Conservation (phyloP, 2,888 invertebrate species). For the Apocheima hispidaria region DNA sequence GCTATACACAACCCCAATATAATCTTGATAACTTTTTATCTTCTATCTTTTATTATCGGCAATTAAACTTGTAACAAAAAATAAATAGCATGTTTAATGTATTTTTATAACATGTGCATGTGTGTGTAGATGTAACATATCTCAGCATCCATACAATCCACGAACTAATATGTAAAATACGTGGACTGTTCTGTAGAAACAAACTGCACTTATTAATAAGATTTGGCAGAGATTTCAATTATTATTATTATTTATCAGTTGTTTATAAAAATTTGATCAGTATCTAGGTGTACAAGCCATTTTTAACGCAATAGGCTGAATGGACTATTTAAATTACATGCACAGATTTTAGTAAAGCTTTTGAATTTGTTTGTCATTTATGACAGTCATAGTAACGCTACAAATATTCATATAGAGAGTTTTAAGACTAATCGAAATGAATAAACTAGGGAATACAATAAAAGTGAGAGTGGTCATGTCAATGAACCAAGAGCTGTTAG, state of each 20-base stretch:
- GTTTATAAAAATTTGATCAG: background rate
- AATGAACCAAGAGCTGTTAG: conserved; percentile 63
- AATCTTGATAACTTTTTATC: conserved; percentile 51
- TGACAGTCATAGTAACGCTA: background rate
- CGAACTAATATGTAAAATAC: conserved; percentile 36
- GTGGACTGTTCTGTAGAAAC: background rate
- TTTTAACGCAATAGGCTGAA: conserved; percentile 13
- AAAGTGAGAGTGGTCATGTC: conserved; percentile 64
- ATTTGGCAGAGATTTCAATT: background rate
- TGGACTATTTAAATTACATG: background rate
- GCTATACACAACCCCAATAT: conserved; percentile 48
- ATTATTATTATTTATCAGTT: background rate
- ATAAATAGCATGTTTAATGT: conserved; percentile 1
- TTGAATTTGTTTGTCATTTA: background rate
- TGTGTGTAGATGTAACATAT: background rate
- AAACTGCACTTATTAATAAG: background rate
- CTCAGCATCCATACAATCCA: conserved; percentile 9
- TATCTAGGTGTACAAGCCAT: background rate
- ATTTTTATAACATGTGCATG: too few species aligned
- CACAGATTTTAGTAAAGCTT: conserved; percentile 15
- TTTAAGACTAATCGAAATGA: conserved; percentile 32
- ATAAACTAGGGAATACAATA: conserved; percentile 45
- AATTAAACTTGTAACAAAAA: conserved; percentile 40
- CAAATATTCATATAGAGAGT: conserved; percentile 16
- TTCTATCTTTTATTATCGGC: conserved; percentile 41